These are phyloP conservation scores for Erebia aethiops DNA, from an alignment of 2,888 invertebrate species.

Conservation along the genomic window DNA sequence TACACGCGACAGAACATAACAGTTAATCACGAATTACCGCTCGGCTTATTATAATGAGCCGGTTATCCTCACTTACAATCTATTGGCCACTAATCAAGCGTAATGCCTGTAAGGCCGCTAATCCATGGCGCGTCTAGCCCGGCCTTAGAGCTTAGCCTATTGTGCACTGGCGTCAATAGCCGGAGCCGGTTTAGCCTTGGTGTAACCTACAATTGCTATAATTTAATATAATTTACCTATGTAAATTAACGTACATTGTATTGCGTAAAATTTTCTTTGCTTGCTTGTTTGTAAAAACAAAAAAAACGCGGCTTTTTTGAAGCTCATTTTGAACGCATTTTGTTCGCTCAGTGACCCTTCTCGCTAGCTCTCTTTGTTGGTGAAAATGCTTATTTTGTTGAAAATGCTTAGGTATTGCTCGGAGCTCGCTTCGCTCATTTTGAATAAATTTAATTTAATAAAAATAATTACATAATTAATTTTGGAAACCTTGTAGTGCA, in stretches of 20 bases:
- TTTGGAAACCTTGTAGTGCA: no score
- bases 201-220: slow-evolving; percentile 7
- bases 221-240: background rate
- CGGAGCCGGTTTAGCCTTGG: slow-evolving; percentile 15
- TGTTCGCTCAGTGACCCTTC: no score
- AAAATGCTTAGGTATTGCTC: no score
- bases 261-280: no score
- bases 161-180: slow-evolving; percentile 23
- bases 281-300: no score
- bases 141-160: slow-evolving; percentile 32
- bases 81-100: slow-evolving; percentile 51
- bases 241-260: background rate
- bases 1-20: slow-evolving; percentile 11
- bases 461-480: no score
- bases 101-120: slow-evolving; percentile 55
- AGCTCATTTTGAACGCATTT: no score
- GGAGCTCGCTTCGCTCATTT: no score
- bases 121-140: slow-evolving; percentile 43
- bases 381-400: no score
- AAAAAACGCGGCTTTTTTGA: no score
- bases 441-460: no score
- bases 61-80: slow-evolving; percentile 47
- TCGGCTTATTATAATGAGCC: slow-evolving; percentile 42
- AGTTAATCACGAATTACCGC: slow-evolving; percentile 48
- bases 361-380: no score